These are phyloP conservation scores for Sminthurinus aureus DNA, from an alignment of 2,888 invertebrate species.

Conservation along the genomic window DNA sequence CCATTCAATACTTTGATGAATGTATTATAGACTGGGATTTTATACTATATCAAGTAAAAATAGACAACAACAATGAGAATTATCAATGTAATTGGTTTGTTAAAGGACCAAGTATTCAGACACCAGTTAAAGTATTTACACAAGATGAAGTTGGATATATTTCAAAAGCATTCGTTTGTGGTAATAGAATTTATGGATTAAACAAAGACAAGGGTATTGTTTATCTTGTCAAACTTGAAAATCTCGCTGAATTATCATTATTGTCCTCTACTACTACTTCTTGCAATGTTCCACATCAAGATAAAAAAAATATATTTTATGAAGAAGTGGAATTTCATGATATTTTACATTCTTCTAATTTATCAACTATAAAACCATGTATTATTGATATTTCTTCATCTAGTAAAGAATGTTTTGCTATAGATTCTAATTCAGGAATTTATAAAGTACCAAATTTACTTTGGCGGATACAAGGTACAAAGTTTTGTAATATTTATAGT, in stretches of 20 bases:
- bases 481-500: slow-evolving; percentile 47
- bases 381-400: slow-evolving; percentile 48
- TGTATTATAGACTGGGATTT: slow-evolving; percentile 35
- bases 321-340: neutral
- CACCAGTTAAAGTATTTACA: slow-evolving; percentile 11
- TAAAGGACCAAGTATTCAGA: neutral
- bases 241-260: too few species aligned
- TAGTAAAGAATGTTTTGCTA: slow-evolving; percentile 46
- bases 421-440: slow-evolving; percentile 45
- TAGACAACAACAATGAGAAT: neutral
- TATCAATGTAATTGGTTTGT: slow-evolving; percentile 26
- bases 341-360: neutral
- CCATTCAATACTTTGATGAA: neutral
- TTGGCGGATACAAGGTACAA: slow-evolving; percentile 39
- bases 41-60: neutral
- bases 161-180: slow-evolving; percentile 21
- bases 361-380: neutral
- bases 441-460: slow-evolving; percentile 43
- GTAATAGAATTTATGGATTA: slow-evolving; percentile 13
- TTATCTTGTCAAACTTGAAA: neutral
- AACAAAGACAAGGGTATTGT: neutral
- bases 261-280: neutral
- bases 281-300: slow-evolving; percentile 15
- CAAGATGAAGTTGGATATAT: neutral
- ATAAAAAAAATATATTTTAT: neutral